Evolutionary conservation across 1,140 invertebrate genomes (phyloP), one percentile per base, ranked within the genome.

Genomic region (Sogatella furcifera): DNA sequence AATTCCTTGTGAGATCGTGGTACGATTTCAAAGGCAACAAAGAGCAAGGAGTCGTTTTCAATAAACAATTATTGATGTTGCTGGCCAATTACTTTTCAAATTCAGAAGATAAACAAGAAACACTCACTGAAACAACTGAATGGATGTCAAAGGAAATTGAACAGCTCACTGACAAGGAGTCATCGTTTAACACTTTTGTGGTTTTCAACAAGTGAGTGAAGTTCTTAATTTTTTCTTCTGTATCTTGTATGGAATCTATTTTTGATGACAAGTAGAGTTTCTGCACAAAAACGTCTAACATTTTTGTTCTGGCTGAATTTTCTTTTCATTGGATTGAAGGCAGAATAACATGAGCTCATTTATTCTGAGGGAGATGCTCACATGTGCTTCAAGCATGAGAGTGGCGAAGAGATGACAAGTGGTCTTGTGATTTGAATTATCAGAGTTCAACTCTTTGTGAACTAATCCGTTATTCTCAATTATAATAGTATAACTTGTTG

Each of bases 1-100:
- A 73, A 42, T 78, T 82, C 62, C 68, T 83, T 31, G 76, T 70
- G 6, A 70, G 72, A 62, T 70, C 72, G 56, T 84, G 81, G 81
- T 77, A 76, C 63, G 75, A 76, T 63, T 57, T 68, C n/a, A 74
- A 76, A 62, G 78, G 79, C 0, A 62, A 68, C 49, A 58, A 71
- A 38, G 79, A 81, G 66, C 76, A 74, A 65, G 80, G 80, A 21
- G 63, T 77, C 38, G 31, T 66, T 52, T 77, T 77, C 65, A 66
- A 76, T 42, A 74, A 80, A 64, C 78, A 81, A 66, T 69, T 85
- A 56, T 74, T 80, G 63, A 70, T 52, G 21, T 59, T 69, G 21
- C 31, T 69, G 10, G 58, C 62, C 8, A 58, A 52, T 2, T 65
- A 65, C 60, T 64, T 69, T 2, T 38, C 42, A 9, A 57, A 44